These are phyloP conservation scores for Willowsia nigromaculata DNA, from an alignment of 2,888 invertebrate species.

Conservation along the genomic window DNA sequence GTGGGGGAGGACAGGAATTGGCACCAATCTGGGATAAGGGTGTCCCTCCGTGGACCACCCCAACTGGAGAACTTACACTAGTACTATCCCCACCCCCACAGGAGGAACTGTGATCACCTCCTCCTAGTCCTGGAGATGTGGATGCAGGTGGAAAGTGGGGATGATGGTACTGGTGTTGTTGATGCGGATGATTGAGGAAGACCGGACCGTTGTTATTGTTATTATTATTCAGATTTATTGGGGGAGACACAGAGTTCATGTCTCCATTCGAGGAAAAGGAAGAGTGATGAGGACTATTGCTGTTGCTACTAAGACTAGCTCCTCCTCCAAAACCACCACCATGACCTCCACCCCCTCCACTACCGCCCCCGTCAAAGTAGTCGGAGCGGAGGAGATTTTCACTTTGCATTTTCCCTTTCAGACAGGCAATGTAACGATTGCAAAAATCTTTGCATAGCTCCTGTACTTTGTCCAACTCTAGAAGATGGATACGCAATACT, in stretches of 20 bases:
- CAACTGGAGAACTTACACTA: conserved; percentile 67
- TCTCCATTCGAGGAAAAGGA: conserved; percentile 80
- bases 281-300: conserved; percentile 78
- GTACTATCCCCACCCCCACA: conserved; percentile 68
- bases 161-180: conserved; percentile 72
- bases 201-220: conserved; percentile 77
- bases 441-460: conserved; percentile 97
- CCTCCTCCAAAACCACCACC: conserved; percentile 79
- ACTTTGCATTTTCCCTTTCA: conserved; percentile 94
- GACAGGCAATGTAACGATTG: conserved; percentile 93
- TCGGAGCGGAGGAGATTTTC: conserved; percentile 91
- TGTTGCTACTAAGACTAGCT: conserved; percentile 78
- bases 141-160: conserved; percentile 71
- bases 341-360: conserved; percentile 73
- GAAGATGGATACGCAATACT: conserved; percentile 93
- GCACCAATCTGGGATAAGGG: conserved; percentile 93
- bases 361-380: conserved; percentile 81
- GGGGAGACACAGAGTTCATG: conserved; percentile 80
- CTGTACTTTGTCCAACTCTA: conserved; percentile 96
- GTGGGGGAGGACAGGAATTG: conserved; percentile 85
- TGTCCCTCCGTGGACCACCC: conserved; percentile 88
- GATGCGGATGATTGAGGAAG: conserved; percentile 68
- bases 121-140: conserved; percentile 56
- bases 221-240: conserved; percentile 74
- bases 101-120: conserved; percentile 70